A percentile compares a stretch with the other conserved stretches of the same genome.
These are phyloP conservation scores for Microchrysa polita DNA, from an alignment of 2,888 invertebrate genomes.

Conservation along the genomic window DNA sequence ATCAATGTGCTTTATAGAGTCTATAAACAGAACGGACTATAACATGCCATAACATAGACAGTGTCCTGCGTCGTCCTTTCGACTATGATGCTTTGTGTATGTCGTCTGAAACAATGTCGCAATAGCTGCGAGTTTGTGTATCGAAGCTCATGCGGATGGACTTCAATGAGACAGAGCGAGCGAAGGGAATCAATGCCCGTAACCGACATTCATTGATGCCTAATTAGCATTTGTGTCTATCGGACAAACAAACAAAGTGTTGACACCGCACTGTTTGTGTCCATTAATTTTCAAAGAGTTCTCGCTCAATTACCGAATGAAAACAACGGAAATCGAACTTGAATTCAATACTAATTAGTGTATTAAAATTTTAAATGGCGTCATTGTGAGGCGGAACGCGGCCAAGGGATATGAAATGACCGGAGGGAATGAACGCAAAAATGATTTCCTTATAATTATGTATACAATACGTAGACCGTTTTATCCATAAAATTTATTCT, in stretches of 20 bases:
- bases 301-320: constrained; percentile 32
- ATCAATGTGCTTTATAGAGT: constrained; percentile 18
- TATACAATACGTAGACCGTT: not conserved
- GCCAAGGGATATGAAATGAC: not conserved
- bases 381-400: too few relatives aligned
- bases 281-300: constrained; percentile 45
- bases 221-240: constrained; percentile 42
- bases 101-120: too few relatives aligned
- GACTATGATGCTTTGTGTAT: too few relatives aligned
- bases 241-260: constrained; percentile 32
- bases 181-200: not conserved
- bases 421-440: too few relatives aligned
- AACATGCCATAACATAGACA: not conserved
- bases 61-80: not conserved
- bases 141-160: too few relatives aligned
- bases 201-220: constrained; percentile 29
- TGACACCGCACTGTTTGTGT: constrained; percentile 36
- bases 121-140: too few relatives aligned
- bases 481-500: not conserved
- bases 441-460: constrained; percentile 8
- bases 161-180: too few relatives aligned
- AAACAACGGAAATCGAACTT: constrained; percentile 39
- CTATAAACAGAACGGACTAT: not conserved
- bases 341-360: constrained; percentile 38
- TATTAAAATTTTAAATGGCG: constrained; percentile 35